Evolutionary conservation across 2,113 vertebrate species (phyloP).

Genomic region (Pollimyrus isidori): DNA sequence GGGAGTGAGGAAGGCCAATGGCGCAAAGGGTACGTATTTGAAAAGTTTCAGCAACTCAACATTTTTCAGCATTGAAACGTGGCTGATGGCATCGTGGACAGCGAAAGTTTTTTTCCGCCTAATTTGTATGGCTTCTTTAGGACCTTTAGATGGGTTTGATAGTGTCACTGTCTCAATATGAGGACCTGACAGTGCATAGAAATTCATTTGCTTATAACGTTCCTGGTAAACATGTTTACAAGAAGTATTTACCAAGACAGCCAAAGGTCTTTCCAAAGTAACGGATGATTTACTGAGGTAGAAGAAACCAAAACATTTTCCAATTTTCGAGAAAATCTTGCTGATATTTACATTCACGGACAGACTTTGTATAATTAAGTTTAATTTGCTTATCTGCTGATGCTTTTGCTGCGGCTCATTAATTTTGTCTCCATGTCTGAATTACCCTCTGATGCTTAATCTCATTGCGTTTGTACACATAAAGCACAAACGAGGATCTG

Average conservation of each 20-base stretch:
- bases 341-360: neutral
- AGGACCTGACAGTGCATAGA: neutral
- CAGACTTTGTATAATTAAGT: neutral
- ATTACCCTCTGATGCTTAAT: neutral
- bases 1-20: conserved; percentile 77
- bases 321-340: neutral
- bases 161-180: neutral
- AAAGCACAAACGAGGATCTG: neutral
- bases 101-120: conserved; percentile 33
- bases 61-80: conserved; percentile 55
- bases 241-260: neutral
- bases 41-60: conserved; percentile 55
- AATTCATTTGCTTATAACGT: neutral
- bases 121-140: neutral
- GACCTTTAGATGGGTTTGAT: neutral
- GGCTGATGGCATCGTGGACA: conserved; percentile 46
- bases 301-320: neutral
- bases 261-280: neutral
- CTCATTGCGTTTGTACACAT: neutral
- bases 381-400: neutral
- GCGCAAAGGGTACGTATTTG: conserved; percentile 92
- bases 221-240: conserved; percentile 2
- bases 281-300: neutral
- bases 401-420: neutral
- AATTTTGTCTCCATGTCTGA: neutral